Conservation (phyloP, 2,888 invertebrate species). For the Tetragonula carbonaria region DNA sequence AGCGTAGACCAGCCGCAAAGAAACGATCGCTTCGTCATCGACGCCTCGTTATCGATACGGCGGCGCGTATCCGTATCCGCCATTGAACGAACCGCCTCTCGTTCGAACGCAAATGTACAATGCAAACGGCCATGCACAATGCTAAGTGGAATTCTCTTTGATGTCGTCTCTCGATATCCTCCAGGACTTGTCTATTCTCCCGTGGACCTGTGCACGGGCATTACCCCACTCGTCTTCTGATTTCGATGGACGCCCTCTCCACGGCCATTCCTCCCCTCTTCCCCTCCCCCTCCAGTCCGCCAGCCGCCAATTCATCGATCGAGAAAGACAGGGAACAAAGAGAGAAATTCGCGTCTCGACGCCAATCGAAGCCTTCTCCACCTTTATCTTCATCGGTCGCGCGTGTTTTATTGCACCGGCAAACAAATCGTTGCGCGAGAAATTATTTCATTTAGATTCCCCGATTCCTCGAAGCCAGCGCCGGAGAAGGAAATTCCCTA, state of each 20-base stretch:
- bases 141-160: slow-evolving; percentile 67
- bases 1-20: background rate
- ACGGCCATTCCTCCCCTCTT: slow-evolving; percentile 17
- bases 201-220: slow-evolving; percentile 55
- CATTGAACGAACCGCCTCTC: slow-evolving; percentile 24
- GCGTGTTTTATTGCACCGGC: slow-evolving; percentile 50
- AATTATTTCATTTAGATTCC: slow-evolving; percentile 65
- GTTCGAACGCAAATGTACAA: slow-evolving; percentile 66
- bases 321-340: background rate
- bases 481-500: slow-evolving; percentile 17
- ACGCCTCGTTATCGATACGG: slow-evolving; percentile 43
- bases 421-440: slow-evolving; percentile 56
- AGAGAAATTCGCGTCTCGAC: slow-evolving; percentile 54
- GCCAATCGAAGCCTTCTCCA: slow-evolving; percentile 52
- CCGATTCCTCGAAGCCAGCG: background rate
- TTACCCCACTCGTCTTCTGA: slow-evolving; percentile 71
- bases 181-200: slow-evolving; percentile 62
- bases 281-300: too few species aligned
- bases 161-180: slow-evolving; percentile 68
- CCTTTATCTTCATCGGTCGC: slow-evolving; percentile 53
- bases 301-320: slow-evolving; percentile 56
- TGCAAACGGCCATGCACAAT: slow-evolving; percentile 63
- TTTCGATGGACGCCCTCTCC: slow-evolving; percentile 71
- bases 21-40: slow-evolving; percentile 30
- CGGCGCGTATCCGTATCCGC: slow-evolving; percentile 5